Evolutionary conservation across 2,113 vertebrate species (phyloP).

Genomic region (Macquaria australasica): DNA sequence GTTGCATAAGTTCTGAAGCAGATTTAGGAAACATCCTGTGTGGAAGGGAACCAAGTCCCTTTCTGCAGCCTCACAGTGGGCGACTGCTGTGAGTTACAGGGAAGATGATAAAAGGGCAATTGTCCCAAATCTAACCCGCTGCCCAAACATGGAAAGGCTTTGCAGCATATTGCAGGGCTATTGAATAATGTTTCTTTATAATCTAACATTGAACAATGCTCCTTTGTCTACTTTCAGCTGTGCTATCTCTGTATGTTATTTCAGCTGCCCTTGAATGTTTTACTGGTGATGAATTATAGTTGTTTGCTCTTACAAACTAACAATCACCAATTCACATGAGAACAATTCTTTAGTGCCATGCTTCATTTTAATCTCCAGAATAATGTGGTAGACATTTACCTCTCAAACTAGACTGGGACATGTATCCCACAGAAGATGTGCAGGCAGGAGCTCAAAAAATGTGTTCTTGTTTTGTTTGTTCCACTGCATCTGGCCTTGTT

Average conservation of each 20-base stretch:
- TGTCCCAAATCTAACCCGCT: conserved; percentile 54
- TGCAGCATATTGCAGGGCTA: conserved; percentile 35
- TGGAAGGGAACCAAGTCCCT: conserved; percentile 36
- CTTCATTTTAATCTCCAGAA: background rate
- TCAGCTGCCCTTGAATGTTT: conserved; percentile 24
- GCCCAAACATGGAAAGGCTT: conserved; percentile 37
- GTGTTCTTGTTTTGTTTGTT: background rate
- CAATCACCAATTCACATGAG: background rate
- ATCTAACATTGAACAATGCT: conserved; percentile 47
- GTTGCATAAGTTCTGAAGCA: conserved; percentile 56
- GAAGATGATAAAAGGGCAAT: conserved; percentile 67
- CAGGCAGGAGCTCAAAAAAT: too few species aligned
- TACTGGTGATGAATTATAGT: background rate
- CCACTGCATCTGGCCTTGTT: background rate
- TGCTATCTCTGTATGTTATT: conserved; percentile 29
- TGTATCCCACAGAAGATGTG: background rate
- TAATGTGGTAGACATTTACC: background rate
- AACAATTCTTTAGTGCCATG: background rate
- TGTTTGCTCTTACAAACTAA: background rate
- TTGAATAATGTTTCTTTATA: conserved; percentile 50
- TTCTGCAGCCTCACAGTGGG: conserved; percentile 52
- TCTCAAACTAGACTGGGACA: background rate
- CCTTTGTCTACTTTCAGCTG: conserved; percentile 31
- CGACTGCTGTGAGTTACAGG: conserved; percentile 40
- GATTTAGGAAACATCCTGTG: conserved; percentile 58